These are phyloP conservation scores for Bucorvus abyssinicus DNA, from an alignment of 2,797 vertebrate genomes.

Conservation along the genomic window DNA sequence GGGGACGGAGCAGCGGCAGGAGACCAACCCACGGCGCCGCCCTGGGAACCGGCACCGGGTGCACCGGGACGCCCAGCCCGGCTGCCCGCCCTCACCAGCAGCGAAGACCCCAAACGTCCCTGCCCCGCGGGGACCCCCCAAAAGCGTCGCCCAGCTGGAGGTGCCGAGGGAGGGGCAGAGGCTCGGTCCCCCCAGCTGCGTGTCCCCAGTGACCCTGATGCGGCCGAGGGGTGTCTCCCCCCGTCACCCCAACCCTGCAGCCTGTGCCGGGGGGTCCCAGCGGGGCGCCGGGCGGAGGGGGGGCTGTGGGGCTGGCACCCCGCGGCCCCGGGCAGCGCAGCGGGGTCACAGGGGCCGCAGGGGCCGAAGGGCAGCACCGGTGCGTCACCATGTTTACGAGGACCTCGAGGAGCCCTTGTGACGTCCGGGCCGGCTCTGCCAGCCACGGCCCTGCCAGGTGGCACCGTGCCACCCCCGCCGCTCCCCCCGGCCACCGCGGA, in stretches of 20 bases:
- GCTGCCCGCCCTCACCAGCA: background rate
- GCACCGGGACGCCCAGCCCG: background rate
- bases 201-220: fast-evolving
- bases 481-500: background rate
- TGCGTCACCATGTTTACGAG: constrained; percentile 25
- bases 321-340: fast-evolving
- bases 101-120: background rate
- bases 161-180: fast-evolving
- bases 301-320: background rate
- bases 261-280: fast-evolving
- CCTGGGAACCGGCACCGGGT: background rate
- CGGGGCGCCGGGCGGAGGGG: fast-evolving
- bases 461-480: background rate
- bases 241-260: background rate
- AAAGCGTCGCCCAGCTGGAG: background rate
- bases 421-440: background rate
- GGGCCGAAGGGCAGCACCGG: background rate
- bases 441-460: constrained; percentile 2
- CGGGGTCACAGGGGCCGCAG: background rate
- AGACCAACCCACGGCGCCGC: fast-evolving
- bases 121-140: no score
- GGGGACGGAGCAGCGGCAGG: background rate
- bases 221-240: fast-evolving
- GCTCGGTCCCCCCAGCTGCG: background rate
- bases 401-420: constrained; percentile 25